A percentile compares a stretch with the other conserved stretches of the same genome.
Evolutionary conservation across 2,113 vertebrate species (phyloP).

Genomic region (Petaurus breviceps): DNA sequence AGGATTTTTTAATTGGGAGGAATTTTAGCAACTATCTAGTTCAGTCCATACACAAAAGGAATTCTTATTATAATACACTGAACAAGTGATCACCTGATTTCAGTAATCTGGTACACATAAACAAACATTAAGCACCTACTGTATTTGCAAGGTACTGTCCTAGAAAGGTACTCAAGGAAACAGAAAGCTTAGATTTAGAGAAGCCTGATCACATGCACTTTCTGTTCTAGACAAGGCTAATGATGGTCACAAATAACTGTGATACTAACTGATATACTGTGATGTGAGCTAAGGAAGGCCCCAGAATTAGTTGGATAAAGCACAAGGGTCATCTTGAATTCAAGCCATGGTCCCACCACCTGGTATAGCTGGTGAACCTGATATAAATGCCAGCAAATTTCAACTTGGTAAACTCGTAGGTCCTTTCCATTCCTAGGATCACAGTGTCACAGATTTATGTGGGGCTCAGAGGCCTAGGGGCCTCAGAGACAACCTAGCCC

Average conservation of each 20-base stretch:
- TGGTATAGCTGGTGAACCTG: background rate
- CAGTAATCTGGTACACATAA: background rate
- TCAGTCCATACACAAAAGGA: background rate
- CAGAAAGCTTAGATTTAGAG: background rate
- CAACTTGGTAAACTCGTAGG: background rate
- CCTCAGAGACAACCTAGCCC: background rate
- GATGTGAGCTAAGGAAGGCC: background rate
- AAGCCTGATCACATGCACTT: background rate
- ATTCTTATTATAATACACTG: background rate
- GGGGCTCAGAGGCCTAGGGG: background rate
- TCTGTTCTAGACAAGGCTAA: background rate
- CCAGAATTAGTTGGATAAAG: background rate
- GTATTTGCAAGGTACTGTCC: background rate
- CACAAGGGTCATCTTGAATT: background rate
- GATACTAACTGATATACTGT: background rate
- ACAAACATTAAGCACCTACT: background rate
- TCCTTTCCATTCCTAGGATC: background rate
- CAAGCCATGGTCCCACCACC: background rate
- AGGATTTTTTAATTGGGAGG: background rate
- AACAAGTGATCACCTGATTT: background rate
- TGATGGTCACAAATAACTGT: background rate
- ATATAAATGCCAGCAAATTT: background rate
- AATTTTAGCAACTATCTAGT: background rate
- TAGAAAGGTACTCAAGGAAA: background rate
- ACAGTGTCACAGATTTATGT: background rate